Evolutionary conservation across 1,140 invertebrate species (phyloP).

Genomic region (Saxidomus purpurata): DNA sequence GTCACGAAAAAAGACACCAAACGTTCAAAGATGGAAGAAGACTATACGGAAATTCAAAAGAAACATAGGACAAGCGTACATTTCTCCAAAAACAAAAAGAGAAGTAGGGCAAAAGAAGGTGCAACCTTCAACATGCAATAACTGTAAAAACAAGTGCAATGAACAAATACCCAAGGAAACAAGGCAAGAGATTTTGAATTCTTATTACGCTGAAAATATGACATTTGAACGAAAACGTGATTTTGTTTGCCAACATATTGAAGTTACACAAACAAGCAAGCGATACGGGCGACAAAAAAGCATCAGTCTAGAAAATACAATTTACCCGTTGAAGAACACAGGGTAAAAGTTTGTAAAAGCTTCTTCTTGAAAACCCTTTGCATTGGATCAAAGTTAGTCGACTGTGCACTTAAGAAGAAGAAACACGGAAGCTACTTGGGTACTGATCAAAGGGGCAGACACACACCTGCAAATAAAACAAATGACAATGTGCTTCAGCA

Average conservation of each 20-base stretch:
- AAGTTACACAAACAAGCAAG: not conserved
- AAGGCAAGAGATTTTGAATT: conserved; percentile 35
- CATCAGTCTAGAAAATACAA: not conserved
- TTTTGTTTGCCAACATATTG: conserved; percentile 6
- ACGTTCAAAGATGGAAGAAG: no score
- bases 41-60: no score
- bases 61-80: no score
- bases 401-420: not conserved
- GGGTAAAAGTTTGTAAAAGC: not conserved
- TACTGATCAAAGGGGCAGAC: not conserved
- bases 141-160: no score
- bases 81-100: no score
- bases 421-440: not conserved
- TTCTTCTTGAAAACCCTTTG: conserved; percentile 10
- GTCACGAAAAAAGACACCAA: no score
- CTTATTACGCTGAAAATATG: not conserved
- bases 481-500: not conserved
- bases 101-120: no score
- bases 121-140: no score
- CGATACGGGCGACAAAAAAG: not conserved
- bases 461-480: not conserved
- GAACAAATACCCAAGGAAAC: conserved; percentile 17
- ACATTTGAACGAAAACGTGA: not conserved
- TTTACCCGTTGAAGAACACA: not conserved
- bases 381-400: not conserved